Percentiles rank a stretch among this genome's conserved stretches.
Evolutionary conservation across 1,140 invertebrate species (phyloP).

Genomic region (Bombus confusus): DNA sequence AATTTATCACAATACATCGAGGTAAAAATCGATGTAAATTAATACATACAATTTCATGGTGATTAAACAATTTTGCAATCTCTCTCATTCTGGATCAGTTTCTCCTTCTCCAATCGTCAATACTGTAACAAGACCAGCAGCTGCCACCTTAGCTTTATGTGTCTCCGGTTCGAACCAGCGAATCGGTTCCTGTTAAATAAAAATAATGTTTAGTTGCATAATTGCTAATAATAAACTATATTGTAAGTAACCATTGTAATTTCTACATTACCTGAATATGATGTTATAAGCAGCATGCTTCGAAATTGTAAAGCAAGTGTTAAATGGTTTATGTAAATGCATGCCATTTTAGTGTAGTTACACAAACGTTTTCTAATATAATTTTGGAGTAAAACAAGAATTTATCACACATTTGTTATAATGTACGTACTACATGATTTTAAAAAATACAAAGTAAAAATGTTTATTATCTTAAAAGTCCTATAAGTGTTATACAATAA

Average conservation of each 20-base stretch:
- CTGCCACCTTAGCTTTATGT: conserved; percentile 80
- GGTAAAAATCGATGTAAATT: conserved; percentile 33
- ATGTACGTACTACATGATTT: not conserved
- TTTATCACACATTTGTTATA: not conserved
- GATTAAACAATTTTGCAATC: conserved; percentile 26
- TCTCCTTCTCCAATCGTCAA: conserved; percentile 75
- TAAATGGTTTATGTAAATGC: conserved; percentile 40
- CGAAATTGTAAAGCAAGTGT: conserved; percentile 62
- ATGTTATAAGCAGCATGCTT: conserved; percentile 75
- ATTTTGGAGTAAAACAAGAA: not conserved
- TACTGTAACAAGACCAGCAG: conserved; percentile 77
- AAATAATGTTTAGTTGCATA: conserved; percentile 20
- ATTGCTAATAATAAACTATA: not conserved
- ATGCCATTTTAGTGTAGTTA: conserved; percentile 42
- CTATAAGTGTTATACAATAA: conserved; percentile 18
- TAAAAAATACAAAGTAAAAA: conserved; percentile 31
- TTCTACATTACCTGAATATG: conserved; percentile 69
- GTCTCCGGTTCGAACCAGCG: conserved; percentile 82
- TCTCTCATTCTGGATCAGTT: conserved; percentile 77
- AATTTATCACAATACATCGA: conserved; percentile 48
- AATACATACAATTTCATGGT: conserved; percentile 48
- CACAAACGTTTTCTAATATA: not conserved
- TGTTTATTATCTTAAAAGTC: conserved; percentile 36
- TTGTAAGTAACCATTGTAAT: not conserved
- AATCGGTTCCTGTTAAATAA: conserved; percentile 79